Evolutionary conservation across 2,888 invertebrate species (phyloP), one percentile per base, ranked within the genome.

Genomic region (Epiblema foenella): DNA sequence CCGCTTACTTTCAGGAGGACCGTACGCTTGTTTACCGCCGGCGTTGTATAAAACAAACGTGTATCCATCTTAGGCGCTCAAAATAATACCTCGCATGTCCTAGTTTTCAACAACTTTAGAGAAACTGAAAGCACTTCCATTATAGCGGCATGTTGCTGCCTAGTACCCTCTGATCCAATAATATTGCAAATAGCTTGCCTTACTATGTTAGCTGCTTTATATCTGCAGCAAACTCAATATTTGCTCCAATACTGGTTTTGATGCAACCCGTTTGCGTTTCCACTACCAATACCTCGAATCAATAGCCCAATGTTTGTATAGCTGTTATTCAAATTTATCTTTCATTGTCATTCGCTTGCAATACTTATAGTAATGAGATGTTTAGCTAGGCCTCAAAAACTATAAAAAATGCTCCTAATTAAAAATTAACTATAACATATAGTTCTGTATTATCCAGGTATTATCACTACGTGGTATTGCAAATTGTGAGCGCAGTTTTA

Each of bases 91-190:
- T 33, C 57, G 37, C 18, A 64, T 57, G 24, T 11, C 54, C 68
- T 42, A 68, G 68, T 62, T 68, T 12, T 17, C 29, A 64, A 69
- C 42, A 58, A 69, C 51, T 64, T 69, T 42, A 54, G 46, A 68
- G 60, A 33, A 69, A 37, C 29, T 59, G 33, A 65, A 65, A 64
- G 59, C 59, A 59, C 59, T 65, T 59, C 52, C 52, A 52, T 62
- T 54, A 60, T 33, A 54, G 56, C 5, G 42, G 29, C 56, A 52
- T 56, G 46, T 63, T 33, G 20, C 20, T 20, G 39, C 8, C 33
- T 12, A 69, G 62, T 49, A 37, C 49, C 68, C 68, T n/a, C n/a
- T 69, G 62, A 69, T 69, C 49, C 62, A 63, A 69, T 69, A 56
- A 56, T 62, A 29, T 54, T 54, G 54, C 54, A 68, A 60, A 68